These are phyloP conservation scores for Lithophane semibrunnea DNA, from an alignment of 2,888 invertebrate species.

Conservation along the genomic window DNA sequence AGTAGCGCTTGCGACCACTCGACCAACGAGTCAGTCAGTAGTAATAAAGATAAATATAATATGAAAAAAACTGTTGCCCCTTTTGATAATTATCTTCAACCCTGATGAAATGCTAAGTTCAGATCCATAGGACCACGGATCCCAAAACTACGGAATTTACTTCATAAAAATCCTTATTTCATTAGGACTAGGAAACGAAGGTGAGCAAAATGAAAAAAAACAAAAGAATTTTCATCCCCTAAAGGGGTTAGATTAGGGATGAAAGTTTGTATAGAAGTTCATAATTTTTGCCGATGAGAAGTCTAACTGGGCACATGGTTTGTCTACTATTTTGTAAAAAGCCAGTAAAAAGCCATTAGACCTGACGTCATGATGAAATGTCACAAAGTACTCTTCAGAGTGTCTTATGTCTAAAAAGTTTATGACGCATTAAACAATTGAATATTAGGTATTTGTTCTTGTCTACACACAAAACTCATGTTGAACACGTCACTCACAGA, in stretches of 20 bases:
- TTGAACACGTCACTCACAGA: constrained; percentile 32
- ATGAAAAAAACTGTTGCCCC: neutral
- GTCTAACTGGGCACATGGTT: neutral
- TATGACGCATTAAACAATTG: neutral
- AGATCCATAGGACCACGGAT: too few relatives aligned
- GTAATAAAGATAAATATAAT: neutral
- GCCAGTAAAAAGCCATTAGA: neutral
- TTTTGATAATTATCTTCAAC: neutral
- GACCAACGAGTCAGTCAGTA: too few relatives aligned
- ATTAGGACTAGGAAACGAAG: neutral
- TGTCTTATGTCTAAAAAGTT: neutral
- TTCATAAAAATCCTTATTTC: too few relatives aligned
- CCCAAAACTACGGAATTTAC: too few relatives aligned
- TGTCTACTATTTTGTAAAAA: neutral
- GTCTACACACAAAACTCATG: neutral
- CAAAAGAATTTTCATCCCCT: too few relatives aligned
- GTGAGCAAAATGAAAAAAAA: neutral
- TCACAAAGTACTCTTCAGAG: neutral
- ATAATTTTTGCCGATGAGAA: neutral
- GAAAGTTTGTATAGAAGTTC: neutral
- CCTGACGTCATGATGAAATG: neutral
- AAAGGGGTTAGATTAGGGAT: neutral
- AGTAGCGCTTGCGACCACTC: too few relatives aligned
- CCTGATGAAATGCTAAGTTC: neutral
- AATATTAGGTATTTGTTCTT: neutral